A percentile compares a stretch with the other conserved stretches of the same genome.
phyloP scores from a whole-genome alignment of 1,140 invertebrate genomes.

The Cherax destructor region DNA sequence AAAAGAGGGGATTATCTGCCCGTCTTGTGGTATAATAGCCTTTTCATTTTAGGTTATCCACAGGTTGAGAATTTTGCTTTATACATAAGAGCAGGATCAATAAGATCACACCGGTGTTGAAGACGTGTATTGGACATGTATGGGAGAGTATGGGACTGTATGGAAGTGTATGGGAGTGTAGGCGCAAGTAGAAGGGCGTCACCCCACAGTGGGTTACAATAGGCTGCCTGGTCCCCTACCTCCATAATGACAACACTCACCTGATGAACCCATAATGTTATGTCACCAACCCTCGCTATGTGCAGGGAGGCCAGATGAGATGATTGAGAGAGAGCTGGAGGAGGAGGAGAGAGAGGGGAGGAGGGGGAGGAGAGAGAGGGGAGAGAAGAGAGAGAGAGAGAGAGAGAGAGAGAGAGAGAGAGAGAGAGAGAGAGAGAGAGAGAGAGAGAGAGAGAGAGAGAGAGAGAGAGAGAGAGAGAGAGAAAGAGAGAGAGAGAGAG shows the following conservation, averaged over 20 bases:
- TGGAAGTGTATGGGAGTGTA: too few relatives aligned
- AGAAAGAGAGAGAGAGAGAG: slow-evolving; percentile 18
- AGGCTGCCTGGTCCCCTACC: not conserved
- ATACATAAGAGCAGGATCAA: too few relatives aligned
- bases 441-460: not conserved
- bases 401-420: not conserved
- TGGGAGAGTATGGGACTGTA: too few relatives aligned
- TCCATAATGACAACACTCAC: slow-evolving; percentile 3
- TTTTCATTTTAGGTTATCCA: too few relatives aligned
- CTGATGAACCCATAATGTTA: slow-evolving; percentile 14
- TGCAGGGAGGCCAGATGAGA: not conserved
- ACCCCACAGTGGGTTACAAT: too few relatives aligned
- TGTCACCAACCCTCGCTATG: not conserved
- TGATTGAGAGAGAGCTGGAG: not conserved
- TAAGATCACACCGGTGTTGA: too few relatives aligned
- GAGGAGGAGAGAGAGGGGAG: not conserved
- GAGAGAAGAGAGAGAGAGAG: not conserved
- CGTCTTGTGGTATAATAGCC: too few relatives aligned
- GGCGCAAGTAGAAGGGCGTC: too few relatives aligned
- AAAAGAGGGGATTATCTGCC: too few relatives aligned
- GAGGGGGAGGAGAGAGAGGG: too few relatives aligned
- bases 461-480: not conserved
- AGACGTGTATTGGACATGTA: too few relatives aligned
- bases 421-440: not conserved
- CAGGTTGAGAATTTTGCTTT: too few relatives aligned